Conservation (phyloP, 2,888 invertebrate species). For the Mythimna vitellina region DNA sequence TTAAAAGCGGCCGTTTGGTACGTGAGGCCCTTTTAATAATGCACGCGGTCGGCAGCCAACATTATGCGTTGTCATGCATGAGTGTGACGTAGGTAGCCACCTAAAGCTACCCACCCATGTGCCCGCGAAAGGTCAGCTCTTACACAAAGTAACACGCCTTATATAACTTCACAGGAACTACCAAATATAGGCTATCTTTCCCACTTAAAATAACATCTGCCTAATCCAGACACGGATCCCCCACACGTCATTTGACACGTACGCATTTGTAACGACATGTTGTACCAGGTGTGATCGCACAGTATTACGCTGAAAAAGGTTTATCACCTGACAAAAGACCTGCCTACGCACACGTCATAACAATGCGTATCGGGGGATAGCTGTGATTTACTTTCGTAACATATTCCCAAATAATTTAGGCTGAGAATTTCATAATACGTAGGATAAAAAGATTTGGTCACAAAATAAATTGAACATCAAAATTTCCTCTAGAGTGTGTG, state of each 20-base stretch:
- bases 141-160: constrained; percentile 68
- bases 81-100: constrained; percentile 59
- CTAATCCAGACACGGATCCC: constrained; percentile 14
- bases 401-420: constrained; percentile 18
- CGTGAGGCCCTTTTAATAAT: constrained; percentile 79
- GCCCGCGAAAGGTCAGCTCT: constrained; percentile 76
- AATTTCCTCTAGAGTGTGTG: constrained; percentile 37
- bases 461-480: constrained; percentile 52
- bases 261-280: constrained; percentile 19
- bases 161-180: constrained; percentile 56
- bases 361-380: constrained; percentile 39
- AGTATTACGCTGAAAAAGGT: constrained; percentile 41
- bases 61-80: constrained; percentile 82
- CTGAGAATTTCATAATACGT: constrained; percentile 23
- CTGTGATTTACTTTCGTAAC: constrained; percentile 34
- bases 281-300: constrained; percentile 11
- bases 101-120: constrained; percentile 60
- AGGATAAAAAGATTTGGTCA: constrained; percentile 15
- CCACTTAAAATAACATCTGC: constrained; percentile 49
- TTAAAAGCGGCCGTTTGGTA: constrained; percentile 74
- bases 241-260: constrained; percentile 20
- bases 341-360: constrained; percentile 51
- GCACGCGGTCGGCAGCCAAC: constrained; percentile 70
- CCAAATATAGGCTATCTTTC: constrained; percentile 56
- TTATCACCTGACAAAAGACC: constrained; percentile 36